These are phyloP conservation scores for Cabera pusaria DNA, from an alignment of 2,888 invertebrate genomes.

Conservation along the genomic window DNA sequence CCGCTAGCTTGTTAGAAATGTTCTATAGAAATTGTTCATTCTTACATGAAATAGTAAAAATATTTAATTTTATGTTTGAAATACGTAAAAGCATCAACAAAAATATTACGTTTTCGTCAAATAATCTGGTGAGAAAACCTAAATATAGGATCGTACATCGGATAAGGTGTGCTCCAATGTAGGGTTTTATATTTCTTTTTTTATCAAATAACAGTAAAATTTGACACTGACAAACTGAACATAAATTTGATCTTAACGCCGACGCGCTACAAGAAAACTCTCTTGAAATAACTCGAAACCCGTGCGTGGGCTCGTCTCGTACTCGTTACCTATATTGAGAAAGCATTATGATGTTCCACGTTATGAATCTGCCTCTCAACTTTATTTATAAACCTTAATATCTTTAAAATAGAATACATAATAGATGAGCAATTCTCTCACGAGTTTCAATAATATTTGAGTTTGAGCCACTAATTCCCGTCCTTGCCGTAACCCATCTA, in stretches of 20 bases:
- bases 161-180: no score
- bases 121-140: no score
- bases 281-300: conserved; percentile 9
- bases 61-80: no score
- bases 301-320: conserved; percentile 12
- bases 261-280: conserved; percentile 11
- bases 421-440: conserved; percentile 35
- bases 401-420: conserved; percentile 10
- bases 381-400: conserved; percentile 8
- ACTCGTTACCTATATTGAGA: conserved; percentile 16
- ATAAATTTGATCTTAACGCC: conserved; percentile 8
- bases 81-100: no score
- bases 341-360: conserved; percentile 18
- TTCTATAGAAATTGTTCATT: no score
- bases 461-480: conserved; percentile 46
- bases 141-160: no score
- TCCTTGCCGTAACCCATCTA: conserved; percentile 34
- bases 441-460: conserved; percentile 49
- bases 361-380: conserved; percentile 8
- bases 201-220: neutral
- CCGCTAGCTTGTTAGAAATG: no score
- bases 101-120: no score
- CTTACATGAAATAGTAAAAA: no score
- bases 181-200: no score
- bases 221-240: neutral